These are phyloP conservation scores for Brevimyrus niger DNA, from an alignment of 2,113 vertebrate species.

Conservation along the genomic window DNA sequence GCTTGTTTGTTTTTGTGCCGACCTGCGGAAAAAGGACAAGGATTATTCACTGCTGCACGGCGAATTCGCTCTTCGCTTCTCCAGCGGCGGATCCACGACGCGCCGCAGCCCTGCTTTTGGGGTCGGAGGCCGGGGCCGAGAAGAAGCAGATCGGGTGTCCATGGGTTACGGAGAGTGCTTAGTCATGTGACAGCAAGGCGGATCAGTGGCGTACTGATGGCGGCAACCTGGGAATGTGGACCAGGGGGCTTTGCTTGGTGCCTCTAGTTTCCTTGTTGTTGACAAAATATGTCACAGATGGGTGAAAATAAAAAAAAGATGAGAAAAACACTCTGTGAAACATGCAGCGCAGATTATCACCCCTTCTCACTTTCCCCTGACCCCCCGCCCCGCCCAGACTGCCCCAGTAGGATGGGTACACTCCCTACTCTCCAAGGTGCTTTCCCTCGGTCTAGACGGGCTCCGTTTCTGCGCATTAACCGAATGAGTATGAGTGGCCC, in stretches of 20 bases:
- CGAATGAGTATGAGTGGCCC: conserved; percentile 12
- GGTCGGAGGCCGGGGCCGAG: background rate
- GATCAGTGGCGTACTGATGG: background rate
- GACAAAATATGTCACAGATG: too few species aligned
- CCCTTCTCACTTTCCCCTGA: background rate
- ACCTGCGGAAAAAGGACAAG: background rate
- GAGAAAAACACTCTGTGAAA: background rate
- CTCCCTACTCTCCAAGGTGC: background rate
- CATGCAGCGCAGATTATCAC: too few species aligned
- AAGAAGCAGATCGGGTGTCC: background rate
- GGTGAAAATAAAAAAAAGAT: too few species aligned
- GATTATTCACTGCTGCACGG: background rate
- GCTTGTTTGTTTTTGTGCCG: background rate
- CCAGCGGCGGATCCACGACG: background rate
- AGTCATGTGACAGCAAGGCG: background rate
- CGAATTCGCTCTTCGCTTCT: background rate
- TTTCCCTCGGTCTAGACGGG: conserved; percentile 21
- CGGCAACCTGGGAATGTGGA: background rate
- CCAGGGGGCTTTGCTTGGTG: background rate
- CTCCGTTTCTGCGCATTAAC: background rate
- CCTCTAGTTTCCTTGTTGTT: background rate
- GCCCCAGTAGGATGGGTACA: too few species aligned
- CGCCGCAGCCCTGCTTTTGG: background rate
- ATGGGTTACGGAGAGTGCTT: background rate
- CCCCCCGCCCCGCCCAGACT: too few species aligned